Evolutionary conservation across 2,113 vertebrate species (phyloP).

Genomic region (Chaenogobius annularis): DNA sequence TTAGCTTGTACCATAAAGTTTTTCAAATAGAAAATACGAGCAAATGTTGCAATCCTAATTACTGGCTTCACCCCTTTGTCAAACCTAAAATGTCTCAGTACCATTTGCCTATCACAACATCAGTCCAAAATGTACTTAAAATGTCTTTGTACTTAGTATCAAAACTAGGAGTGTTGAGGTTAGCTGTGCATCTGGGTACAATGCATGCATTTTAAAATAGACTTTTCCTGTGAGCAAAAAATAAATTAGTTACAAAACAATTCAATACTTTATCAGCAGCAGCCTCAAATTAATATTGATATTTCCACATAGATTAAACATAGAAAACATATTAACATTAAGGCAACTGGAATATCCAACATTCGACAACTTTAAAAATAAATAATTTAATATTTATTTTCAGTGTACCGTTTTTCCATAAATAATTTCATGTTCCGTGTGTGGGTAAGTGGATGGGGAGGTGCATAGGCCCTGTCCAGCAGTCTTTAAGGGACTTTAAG

Average conservation of each 20-base stretch:
- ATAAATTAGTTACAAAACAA: constrained; percentile 70
- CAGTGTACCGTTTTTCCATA: constrained; percentile 56
- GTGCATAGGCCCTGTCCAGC: neutral
- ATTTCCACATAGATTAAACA: constrained; percentile 43
- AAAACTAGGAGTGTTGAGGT: constrained; percentile 66
- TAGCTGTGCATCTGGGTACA: constrained; percentile 60
- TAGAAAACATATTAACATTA: constrained; percentile 76
- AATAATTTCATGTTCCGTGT: neutral
- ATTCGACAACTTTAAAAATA: constrained; percentile 82
- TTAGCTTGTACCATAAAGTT: neutral
- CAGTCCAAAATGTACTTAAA: constrained; percentile 8
- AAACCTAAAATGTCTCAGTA: constrained; percentile 29
- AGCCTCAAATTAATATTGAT: constrained; percentile 56
- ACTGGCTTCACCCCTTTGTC: constrained; percentile 17
- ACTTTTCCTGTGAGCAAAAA: constrained; percentile 31
- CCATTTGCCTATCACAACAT: constrained; percentile 48
- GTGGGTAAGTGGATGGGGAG: neutral
- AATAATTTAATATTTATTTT: constrained; percentile 72
- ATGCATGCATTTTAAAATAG: constrained; percentile 50
- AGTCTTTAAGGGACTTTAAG: constrained; percentile 28
- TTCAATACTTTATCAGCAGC: constrained; percentile 61
- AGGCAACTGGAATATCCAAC: constrained; percentile 81
- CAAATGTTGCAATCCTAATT: neutral
- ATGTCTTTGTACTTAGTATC: constrained; percentile 29
- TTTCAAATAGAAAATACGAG: no score